These are phyloP conservation scores for Leucophenga montana DNA, from an alignment of 2,888 invertebrate genomes.

Conservation along the genomic window DNA sequence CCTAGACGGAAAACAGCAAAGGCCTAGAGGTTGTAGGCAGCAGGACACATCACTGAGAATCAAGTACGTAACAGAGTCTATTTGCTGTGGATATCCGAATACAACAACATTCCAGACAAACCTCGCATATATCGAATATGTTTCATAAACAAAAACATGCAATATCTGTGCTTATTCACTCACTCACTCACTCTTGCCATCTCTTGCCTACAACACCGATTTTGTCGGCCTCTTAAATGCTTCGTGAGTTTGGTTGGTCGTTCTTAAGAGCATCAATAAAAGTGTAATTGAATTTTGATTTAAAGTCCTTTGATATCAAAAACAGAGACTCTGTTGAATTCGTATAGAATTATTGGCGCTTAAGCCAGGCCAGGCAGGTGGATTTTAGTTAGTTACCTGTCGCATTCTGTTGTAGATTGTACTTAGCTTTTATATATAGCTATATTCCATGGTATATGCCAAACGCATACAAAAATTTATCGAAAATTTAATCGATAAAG, in stretches of 20 bases:
- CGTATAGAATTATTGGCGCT: background rate
- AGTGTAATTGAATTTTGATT: constrained; percentile 70
- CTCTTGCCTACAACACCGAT: background rate
- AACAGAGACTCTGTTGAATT: constrained; percentile 32
- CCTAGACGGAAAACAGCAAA: too few relatives aligned
- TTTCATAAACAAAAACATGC: background rate
- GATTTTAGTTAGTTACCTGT: background rate
- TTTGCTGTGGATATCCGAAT: too few relatives aligned
- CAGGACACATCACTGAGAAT: too few relatives aligned
- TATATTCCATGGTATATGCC: constrained; percentile 16
- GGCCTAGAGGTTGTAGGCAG: too few relatives aligned
- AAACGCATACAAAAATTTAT: constrained; percentile 39
- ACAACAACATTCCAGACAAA: background rate
- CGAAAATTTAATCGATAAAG: constrained; percentile 57
- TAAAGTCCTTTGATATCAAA: constrained; percentile 67
- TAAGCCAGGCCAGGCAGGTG: background rate
- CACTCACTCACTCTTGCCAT: background rate
- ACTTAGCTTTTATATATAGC: background rate
- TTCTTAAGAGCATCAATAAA: constrained; percentile 56
- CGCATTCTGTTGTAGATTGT: background rate
- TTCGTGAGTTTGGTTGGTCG: constrained; percentile 9
- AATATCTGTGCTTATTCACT: background rate
- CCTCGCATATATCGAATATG: background rate
- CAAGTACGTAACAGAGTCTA: too few relatives aligned
- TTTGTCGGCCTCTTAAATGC: too few relatives aligned